Base-by-base conservation (phyloP, 2,113 vertebrate genomes). In the Trichechus manatus region DNA sequence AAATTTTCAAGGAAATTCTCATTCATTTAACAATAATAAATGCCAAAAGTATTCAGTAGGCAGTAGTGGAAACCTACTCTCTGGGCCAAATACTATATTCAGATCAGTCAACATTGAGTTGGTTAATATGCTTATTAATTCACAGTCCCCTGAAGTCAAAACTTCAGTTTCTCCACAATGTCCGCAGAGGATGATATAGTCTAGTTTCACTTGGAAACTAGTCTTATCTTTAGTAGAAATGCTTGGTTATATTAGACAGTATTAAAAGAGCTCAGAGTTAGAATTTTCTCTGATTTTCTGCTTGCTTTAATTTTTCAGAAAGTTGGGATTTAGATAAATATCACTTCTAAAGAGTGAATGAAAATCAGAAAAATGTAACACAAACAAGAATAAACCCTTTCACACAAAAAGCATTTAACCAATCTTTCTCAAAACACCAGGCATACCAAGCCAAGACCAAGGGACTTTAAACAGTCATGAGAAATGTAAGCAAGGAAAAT, bases 1-100 rank as follows among this genome's bases (percentile, higher is more conserved):
- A 78, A 93, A 90, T 44, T 93, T 94, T 94, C 82, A 87, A 63
- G n/a, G 64, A 93, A 87, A 95, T 47, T 72, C 72, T 72, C 68
- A 44, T 63, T 96, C 79, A 91, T 47, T 94, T 33, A 93, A 3
- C 79, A 89, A 74, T 64, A 85, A 66, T 85, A 85, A 68, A 75
- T 42, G 17, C 27, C 44, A 64, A 94, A 63, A 79, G 61, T 61
- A 91, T 75, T 15, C 23, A 25, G 68, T 78, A 95, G 80, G 44
- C 68, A 94, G 82, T 20, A 4, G 39, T 64, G 89, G 77, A 93
- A 80, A 83, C n/a, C 39, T 82, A 81, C 10, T 82, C 59, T 36
- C 1, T 44, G 63, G 31, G 47, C 20, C n/a, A 96, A 94, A 78
- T 53, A 93, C 81, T 27, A 95, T 15, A 70, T 77, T 90, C 56